These are phyloP conservation scores for Ochropacha duplaris DNA, from an alignment of 2,888 invertebrate genomes.

Conservation along the genomic window DNA sequence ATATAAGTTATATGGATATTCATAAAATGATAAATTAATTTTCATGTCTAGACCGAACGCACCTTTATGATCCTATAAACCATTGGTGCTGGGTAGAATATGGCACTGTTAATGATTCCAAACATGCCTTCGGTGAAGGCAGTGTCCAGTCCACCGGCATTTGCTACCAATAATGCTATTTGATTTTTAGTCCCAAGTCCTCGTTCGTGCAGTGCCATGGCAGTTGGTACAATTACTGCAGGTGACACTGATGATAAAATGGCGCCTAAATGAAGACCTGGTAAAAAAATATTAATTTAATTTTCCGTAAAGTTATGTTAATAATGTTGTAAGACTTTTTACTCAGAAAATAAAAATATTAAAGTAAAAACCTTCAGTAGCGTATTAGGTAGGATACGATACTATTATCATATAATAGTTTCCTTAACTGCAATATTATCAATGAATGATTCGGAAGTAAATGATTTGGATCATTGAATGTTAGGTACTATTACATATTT, in stretches of 20 bases:
- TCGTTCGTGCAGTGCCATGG: slow-evolving; percentile 89
- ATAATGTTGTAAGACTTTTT: neutral
- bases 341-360: too few species aligned
- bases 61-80: slow-evolving; percentile 79
- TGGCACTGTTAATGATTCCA: slow-evolving; percentile 93
- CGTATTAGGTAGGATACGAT: neutral
- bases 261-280: slow-evolving; percentile 90
- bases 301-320: too few species aligned
- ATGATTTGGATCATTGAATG: slow-evolving; percentile 1
- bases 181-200: slow-evolving; percentile 96
- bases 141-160: slow-evolving; percentile 97
- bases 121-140: slow-evolving; percentile 96
- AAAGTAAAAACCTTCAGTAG: neutral
- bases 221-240: slow-evolving; percentile 96
- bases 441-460: neutral
- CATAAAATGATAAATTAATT: slow-evolving; percentile 1
- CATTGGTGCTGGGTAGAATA: slow-evolving; percentile 89
- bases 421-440: neutral
- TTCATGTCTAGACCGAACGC: neutral
- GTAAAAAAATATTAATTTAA: neutral
- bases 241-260: slow-evolving; percentile 97
- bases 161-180: slow-evolving; percentile 95
- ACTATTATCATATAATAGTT: neutral
- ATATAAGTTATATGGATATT: neutral
- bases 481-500: neutral